phyloP scores from a whole-genome alignment of 2,797 vertebrate genomes.

The Sebastolobus alascanus region DNA sequence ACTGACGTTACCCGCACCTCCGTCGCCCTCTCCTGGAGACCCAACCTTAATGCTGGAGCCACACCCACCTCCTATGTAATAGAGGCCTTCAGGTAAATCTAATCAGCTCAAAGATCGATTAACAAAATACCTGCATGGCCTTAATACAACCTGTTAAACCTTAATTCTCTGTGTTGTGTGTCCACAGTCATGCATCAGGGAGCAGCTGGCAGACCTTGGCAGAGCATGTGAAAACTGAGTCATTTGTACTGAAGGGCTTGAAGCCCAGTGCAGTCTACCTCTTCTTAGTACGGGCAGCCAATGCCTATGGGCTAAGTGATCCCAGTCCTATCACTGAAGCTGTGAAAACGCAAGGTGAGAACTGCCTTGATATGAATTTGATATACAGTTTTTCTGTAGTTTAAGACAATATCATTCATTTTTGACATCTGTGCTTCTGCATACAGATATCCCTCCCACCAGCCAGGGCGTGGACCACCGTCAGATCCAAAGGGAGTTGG shows the following conservation, averaged over 20 bases:
- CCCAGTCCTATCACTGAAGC: slow-evolving; percentile 98
- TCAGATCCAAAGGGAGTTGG: slow-evolving; percentile 95
- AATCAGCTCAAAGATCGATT: background rate
- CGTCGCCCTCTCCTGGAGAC: slow-evolving; percentile 94
- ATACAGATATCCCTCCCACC: slow-evolving; percentile 94
- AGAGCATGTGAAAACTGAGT: slow-evolving; percentile 96
- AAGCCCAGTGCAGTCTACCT: slow-evolving; percentile 97
- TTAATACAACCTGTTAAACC: slow-evolving; percentile 16
- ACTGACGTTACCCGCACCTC: slow-evolving; percentile 95
- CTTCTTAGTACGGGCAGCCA: slow-evolving; percentile 97
- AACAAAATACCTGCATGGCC: background rate
- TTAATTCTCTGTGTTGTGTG: slow-evolving; percentile 29
- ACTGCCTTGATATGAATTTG: background rate
- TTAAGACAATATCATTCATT: background rate
- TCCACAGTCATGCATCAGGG: slow-evolving; percentile 92
- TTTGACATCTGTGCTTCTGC: slow-evolving; percentile 23
- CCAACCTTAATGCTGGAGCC: slow-evolving; percentile 95
- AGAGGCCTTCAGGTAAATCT: slow-evolving; percentile 94
- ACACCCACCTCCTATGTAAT: slow-evolving; percentile 98
- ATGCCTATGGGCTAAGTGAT: slow-evolving; percentile 97
- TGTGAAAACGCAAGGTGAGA: slow-evolving; percentile 96
- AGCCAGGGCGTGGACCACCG: slow-evolving; percentile 97
- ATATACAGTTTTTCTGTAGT: background rate
- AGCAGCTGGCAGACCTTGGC: slow-evolving; percentile 99
- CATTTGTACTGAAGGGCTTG: slow-evolving; percentile 92